Base-by-base conservation (phyloP, 2,888 invertebrate genomes). In the Matsumyia berberina region DNA sequence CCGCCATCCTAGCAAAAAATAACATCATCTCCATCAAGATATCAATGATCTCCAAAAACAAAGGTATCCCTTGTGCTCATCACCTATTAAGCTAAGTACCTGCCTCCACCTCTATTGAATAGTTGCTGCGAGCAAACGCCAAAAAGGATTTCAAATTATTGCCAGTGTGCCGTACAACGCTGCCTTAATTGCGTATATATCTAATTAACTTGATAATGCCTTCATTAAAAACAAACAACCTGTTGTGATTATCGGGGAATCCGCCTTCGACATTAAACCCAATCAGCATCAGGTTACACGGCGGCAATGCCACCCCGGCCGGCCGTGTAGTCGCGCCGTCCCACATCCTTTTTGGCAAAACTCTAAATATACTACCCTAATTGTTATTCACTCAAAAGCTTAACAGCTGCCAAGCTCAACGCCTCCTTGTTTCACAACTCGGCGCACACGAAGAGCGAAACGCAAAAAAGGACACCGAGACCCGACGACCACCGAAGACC, bases 331-430 rank as follows among this genome's bases (percentile, higher is more conserved):
- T n/a, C n/a, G n/a, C n/a, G n/a, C n/a, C 33, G 6, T 8, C 15
- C 31, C 12, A 64, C 46, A 72, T 60, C 78, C 66, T 78, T 67
- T 46, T 67, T 46, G 11, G 24, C 19, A 55, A 39, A 62, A 60
- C 69, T 69, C 62, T 57, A 72, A 79, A 79, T 83, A 83, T 67
- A 79, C 67, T 73, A 67, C 69, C 83, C 83, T 83, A 85, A 85
- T 85, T 85, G 85, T 85, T 85, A 85, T 85, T 85, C 85, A 85
- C 85, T 85, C 69, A 80, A 80, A 85, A 85, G 85, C 85, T 80
- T 85, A 80, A 80, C 85, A 85, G 79, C 80, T 85, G 85, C 76
- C 80, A 85, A 64, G 51, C 46, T 51, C 79, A 57, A 83, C 85
- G 76, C 85, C 85, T 80, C 44, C 70, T 76, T 80, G 80, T 80